These are phyloP conservation scores for Clistopyga incitator DNA, from an alignment of 2,888 invertebrate genomes.

Conservation along the genomic window DNA sequence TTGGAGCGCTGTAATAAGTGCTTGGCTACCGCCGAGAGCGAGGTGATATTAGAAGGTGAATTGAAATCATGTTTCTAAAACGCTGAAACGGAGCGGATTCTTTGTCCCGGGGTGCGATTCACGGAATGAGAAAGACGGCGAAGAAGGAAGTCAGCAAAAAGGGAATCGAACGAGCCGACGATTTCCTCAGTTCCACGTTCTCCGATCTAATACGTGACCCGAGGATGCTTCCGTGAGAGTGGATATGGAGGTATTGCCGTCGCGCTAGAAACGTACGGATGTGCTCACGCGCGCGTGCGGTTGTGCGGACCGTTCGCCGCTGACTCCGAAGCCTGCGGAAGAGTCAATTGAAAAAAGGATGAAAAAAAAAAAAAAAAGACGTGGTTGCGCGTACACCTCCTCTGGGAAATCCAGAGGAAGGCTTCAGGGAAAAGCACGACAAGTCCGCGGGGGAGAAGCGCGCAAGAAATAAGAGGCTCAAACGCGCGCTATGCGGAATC, in stretches of 20 bases:
- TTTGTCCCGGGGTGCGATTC: neutral
- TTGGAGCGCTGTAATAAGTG: too few species aligned
- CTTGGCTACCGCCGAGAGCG: too few species aligned
- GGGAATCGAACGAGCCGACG: slow-evolving; percentile 10
- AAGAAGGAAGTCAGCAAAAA: neutral
- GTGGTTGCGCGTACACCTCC: slow-evolving; percentile 33
- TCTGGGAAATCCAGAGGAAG: slow-evolving; percentile 45
- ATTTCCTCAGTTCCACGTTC: slow-evolving; percentile 39
- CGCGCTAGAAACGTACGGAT: neutral
- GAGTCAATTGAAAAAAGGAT: slow-evolving; percentile 41
- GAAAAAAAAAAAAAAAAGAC: slow-evolving; percentile 14
- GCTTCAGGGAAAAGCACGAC: neutral
- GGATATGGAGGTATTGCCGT: neutral
- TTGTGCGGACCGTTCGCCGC: slow-evolving; percentile 29
- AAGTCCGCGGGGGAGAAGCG: neutral
- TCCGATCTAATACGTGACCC: slow-evolving; percentile 51
- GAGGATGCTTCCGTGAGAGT: slow-evolving; percentile 50
- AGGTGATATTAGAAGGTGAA: neutral
- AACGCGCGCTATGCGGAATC: slow-evolving; percentile 11
- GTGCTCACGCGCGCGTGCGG: slow-evolving; percentile 24
- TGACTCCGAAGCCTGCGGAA: slow-evolving; percentile 30
- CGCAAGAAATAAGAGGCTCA: neutral
- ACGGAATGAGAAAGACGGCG: neutral
- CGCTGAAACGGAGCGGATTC: neutral
- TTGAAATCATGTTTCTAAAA: neutral